These are phyloP conservation scores for Stenopsyche tienmushanensis DNA, from an alignment of 1,140 invertebrate species.

Conservation along the genomic window DNA sequence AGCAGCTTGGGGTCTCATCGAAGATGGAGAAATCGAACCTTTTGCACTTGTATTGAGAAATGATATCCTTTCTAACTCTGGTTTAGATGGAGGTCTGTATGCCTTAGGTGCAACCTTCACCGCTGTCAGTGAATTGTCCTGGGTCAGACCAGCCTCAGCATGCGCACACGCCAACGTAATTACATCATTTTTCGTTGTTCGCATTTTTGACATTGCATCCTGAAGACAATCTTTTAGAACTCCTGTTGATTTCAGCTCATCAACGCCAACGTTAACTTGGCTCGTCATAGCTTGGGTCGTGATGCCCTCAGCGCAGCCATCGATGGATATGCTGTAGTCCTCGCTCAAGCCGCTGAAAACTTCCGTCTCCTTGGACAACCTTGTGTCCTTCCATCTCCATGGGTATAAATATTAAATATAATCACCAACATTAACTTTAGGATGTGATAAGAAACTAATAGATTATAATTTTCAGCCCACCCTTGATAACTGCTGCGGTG, in stretches of 20 bases:
- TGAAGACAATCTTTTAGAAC: background rate
- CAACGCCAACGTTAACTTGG: conserved; percentile 31
- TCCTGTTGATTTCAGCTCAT: conserved; percentile 30
- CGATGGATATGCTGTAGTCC: conserved; percentile 33
- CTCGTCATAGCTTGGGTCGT: background rate
- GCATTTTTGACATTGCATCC: background rate
- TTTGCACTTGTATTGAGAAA: conserved; percentile 33
- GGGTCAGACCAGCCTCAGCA: conserved; percentile 35
- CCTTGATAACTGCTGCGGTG: conserved; percentile 37
- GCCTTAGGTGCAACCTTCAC: conserved; percentile 34
- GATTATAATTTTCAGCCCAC: conserved; percentile 30
- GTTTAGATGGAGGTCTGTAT: background rate
- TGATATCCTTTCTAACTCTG: conserved; percentile 10
- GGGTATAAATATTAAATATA: conserved; percentile 29
- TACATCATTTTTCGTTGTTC: background rate
- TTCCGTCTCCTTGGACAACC: conserved; percentile 35
- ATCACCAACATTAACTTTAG: no score
- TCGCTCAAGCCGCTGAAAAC: conserved; percentile 38
- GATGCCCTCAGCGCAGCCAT: conserved; percentile 24
- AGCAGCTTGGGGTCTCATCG: conserved; percentile 33
- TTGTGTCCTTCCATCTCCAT: conserved; percentile 38
- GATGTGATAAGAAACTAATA: no score
- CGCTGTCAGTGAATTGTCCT: conserved; percentile 37
- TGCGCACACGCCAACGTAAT: conserved; percentile 37
- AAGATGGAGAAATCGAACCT: conserved; percentile 36